phyloP scores from a whole-genome alignment of 2,888 invertebrate species.

The Cyclophora albipunctata region DNA sequence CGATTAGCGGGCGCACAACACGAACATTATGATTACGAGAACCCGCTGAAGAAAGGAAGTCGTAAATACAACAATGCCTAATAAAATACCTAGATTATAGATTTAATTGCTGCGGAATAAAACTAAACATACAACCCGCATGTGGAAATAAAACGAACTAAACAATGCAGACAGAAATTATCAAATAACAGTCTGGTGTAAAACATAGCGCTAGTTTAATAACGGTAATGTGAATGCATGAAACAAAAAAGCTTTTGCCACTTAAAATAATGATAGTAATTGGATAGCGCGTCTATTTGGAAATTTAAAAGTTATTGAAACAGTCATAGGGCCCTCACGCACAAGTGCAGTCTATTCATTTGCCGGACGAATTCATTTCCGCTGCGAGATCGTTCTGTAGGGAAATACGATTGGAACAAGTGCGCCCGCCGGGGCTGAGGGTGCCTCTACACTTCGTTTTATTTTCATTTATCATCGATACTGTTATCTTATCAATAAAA shows the following conservation, averaged over 20 bases:
- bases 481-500: slow-evolving; percentile 30
- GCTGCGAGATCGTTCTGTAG: slow-evolving; percentile 67
- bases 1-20: slow-evolving; percentile 17
- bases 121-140: not conserved
- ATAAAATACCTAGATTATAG: not conserved
- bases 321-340: slow-evolving; percentile 52
- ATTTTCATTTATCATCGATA: slow-evolving; percentile 46
- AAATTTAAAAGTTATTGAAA: slow-evolving; percentile 34
- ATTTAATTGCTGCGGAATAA: not conserved
- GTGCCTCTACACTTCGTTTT: slow-evolving; percentile 52
- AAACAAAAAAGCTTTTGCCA: not conserved
- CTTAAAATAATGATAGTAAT: not conserved
- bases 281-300: slow-evolving; percentile 1
- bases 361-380: slow-evolving; percentile 73
- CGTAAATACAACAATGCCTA: slow-evolving; percentile 10
- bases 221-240: too few species aligned
- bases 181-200: not conserved
- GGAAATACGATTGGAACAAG: slow-evolving; percentile 71
- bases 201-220: too few species aligned
- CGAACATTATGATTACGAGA: slow-evolving; percentile 11
- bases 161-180: not conserved
- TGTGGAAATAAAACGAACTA: too few species aligned
- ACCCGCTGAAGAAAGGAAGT: slow-evolving; percentile 7
- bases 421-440: slow-evolving; percentile 41
- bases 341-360: slow-evolving; percentile 72